Conservation (phyloP, 2,888 invertebrate genomes). For the Onchidella celtica region DNA sequence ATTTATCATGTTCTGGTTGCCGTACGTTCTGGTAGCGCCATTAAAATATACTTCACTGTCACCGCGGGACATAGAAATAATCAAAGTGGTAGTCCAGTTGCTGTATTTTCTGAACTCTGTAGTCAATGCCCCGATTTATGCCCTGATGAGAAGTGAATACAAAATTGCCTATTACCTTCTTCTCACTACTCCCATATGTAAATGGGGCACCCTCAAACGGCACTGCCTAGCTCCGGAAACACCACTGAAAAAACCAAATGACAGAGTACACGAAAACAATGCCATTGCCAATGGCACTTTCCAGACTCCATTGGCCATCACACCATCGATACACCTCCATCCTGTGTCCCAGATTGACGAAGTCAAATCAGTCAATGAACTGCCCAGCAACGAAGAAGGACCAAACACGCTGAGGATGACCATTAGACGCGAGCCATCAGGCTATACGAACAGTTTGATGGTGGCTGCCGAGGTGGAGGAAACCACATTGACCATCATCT, state of each 20-base stretch:
- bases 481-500: too few species aligned
- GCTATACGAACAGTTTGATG: too few species aligned
- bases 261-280: too few species aligned
- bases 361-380: too few species aligned
- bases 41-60: conserved; percentile 53
- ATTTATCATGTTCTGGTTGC: conserved; percentile 62
- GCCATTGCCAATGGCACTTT: too few species aligned
- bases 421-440: too few species aligned
- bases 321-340: too few species aligned
- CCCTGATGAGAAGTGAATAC: conserved; percentile 55
- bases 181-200: conserved; percentile 27
- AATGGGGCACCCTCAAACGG: conserved; percentile 23
- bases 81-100: conserved; percentile 55
- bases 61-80: conserved; percentile 52
- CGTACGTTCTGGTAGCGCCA: conserved; percentile 55
- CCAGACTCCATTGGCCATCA: too few species aligned
- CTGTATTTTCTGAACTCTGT: conserved; percentile 55
- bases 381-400: too few species aligned
- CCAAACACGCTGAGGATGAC: too few species aligned
- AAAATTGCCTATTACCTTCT: conserved; percentile 45
- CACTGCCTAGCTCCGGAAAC: not conserved
- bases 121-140: conserved; percentile 55
- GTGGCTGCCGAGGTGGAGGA: too few species aligned
- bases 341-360: too few species aligned
- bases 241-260: not conserved